These are phyloP conservation scores for Drosophila niveifrons DNA, from an alignment of 2,888 invertebrate genomes.

Conservation along the genomic window DNA sequence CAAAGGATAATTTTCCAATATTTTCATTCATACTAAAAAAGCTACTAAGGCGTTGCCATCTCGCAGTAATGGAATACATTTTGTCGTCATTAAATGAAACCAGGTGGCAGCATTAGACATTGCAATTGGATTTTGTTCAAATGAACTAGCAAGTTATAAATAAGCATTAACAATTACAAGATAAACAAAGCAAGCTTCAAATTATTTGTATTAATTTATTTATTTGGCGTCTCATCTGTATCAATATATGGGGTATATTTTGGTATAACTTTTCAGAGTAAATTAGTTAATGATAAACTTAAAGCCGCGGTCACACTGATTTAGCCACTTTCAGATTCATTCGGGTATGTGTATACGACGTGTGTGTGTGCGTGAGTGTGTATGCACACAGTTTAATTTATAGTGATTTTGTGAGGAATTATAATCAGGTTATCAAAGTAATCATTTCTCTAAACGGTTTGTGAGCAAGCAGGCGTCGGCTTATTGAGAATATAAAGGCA, in stretches of 20 bases:
- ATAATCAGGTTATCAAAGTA: constrained; percentile 17
- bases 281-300: not conserved
- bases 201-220: constrained; percentile 9
- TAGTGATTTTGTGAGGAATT: constrained; percentile 31
- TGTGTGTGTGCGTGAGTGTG: constrained; percentile 12
- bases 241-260: constrained; percentile 41
- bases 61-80: not conserved
- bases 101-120: constrained; percentile 26
- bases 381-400: constrained; percentile 31
- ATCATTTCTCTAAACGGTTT: constrained; percentile 2
- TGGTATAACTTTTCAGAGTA: not conserved
- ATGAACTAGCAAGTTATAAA: not conserved
- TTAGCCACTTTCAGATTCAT: constrained; percentile 25
- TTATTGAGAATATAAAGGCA: constrained; percentile 16
- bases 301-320: not conserved
- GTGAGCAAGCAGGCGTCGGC: constrained; percentile 21
- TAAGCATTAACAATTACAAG: not conserved
- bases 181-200: constrained; percentile 9
- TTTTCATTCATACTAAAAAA: no score
- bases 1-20: no score
- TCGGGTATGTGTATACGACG: constrained; percentile 3
- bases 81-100: constrained; percentile 29
- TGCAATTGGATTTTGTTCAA: not conserved
- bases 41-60: constrained; percentile 27
- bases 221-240: constrained; percentile 19